Evolutionary conservation across 2,797 vertebrate genomes (phyloP).

Genomic region (Leucoraja ocellata): DNA sequence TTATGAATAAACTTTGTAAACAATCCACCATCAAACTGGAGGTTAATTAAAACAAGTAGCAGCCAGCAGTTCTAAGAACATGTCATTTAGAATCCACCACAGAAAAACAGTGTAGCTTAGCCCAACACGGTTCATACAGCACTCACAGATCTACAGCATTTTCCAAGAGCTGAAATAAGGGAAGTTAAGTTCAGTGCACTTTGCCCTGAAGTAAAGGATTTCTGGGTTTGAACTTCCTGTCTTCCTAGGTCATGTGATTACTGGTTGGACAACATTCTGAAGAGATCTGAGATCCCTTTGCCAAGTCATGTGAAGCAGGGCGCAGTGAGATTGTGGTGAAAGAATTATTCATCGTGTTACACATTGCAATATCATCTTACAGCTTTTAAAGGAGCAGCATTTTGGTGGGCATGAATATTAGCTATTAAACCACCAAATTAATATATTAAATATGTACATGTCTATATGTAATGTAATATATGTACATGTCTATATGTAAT

Average conservation of each 20-base stretch:
- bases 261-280: not conserved
- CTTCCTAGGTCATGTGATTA: not conserved
- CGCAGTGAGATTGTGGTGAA: not conserved
- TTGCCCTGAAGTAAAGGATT: conserved; percentile 29
- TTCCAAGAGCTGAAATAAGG: not conserved
- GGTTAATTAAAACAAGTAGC: conserved; percentile 12
- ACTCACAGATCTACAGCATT: not conserved
- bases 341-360: not conserved
- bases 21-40: not conserved
- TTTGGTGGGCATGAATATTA: too few relatives aligned
- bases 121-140: not conserved
- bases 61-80: not conserved
- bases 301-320: not conserved
- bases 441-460: too few relatives aligned
- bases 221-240: conserved; percentile 33
- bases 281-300: not conserved
- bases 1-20: not conserved
- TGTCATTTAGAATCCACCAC: not conserved
- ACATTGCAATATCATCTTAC: too few relatives aligned
- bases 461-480: too few relatives aligned
- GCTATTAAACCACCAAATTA: not conserved
- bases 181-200: conserved; percentile 24
- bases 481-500: too few relatives aligned
- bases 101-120: not conserved
- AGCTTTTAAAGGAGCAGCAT: not conserved